Base-by-base conservation (phyloP, 2,113 vertebrate genomes). In the Cebidichthys violaceus region DNA sequence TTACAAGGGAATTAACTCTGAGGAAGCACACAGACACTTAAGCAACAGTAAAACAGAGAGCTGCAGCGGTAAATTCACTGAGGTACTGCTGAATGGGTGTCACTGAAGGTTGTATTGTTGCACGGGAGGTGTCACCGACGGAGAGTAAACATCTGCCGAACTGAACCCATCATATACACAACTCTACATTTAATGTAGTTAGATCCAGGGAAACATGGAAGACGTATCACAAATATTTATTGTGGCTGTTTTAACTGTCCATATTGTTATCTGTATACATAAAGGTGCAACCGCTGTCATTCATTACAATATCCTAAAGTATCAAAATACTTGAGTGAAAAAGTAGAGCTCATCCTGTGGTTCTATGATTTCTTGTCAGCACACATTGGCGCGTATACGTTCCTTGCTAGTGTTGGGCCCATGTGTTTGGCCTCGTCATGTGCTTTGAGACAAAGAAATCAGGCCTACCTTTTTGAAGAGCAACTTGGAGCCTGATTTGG, bases 1-100 rank as follows among this genome's bases (percentile, higher is more conserved):
- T 67, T 84, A 35, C 71, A 64, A 6, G 70, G 73, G 75, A 78
- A 81, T 83, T 74, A 80, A 71, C 60, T 57, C 7, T 5, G 31
- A 45, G 41, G 27, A 52, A 33, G 72, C 76, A 80, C 60, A 79
- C 76, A 67, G 2, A 76, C 71, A 65, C 66, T 75, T 70, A 55
- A 64, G 76, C 57, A 82, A 47, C 60, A 68, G 41, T 57, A 39
- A 77, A 43, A 54, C 9, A 61, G 6, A 50, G 57, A 11, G 17
- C 22, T 33, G 14, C 35, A 41, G 27, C 43, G 24, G n/a, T 70
- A 35, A 31, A 65, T 70, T 33, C 37, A 55, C 45, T n/a, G n/a
- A 33, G 35, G 11, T 29, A 17, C 11, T 4, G 9, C 59, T 68
- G 67, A 81, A 43, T 61, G 20, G 27, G 9, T 37, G 71, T 55